These are phyloP conservation scores for Minunthozetes semirufus DNA, from an alignment of 2,888 invertebrate genomes.

Conservation along the genomic window DNA sequence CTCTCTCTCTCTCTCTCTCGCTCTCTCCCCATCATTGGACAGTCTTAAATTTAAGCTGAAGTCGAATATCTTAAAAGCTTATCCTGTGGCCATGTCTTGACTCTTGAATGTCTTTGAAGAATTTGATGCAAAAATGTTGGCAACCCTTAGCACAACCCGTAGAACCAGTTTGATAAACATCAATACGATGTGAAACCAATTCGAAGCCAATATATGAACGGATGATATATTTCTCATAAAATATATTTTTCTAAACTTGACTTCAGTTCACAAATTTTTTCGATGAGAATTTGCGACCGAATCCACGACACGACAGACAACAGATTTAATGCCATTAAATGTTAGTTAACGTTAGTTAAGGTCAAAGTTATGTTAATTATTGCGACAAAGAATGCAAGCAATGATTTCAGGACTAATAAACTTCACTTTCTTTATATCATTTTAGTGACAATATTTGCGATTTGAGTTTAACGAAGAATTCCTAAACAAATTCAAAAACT, in stretches of 20 bases:
- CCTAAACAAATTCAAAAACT: background rate
- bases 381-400: background rate
- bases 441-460: background rate
- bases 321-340: background rate
- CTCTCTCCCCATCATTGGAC: background rate
- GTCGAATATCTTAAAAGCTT: background rate
- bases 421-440: background rate
- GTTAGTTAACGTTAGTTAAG: background rate
- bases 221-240: background rate
- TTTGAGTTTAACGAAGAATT: background rate
- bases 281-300: background rate
- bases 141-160: background rate
- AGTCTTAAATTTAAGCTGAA: background rate
- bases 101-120: background rate
- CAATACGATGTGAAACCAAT: background rate
- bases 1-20: slow-evolving; percentile 23
- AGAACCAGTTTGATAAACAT: slow-evolving; percentile 18
- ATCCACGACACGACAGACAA: too few species aligned
- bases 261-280: background rate
- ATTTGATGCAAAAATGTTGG: slow-evolving; percentile 8
- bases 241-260: background rate
- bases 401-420: background rate
- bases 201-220: background rate
- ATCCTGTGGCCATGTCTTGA: slow-evolving; percentile 9
- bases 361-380: slow-evolving; percentile 15